phyloP scores from a whole-genome alignment of 2,888 invertebrate species.

The Eupeodes luniger region DNA sequence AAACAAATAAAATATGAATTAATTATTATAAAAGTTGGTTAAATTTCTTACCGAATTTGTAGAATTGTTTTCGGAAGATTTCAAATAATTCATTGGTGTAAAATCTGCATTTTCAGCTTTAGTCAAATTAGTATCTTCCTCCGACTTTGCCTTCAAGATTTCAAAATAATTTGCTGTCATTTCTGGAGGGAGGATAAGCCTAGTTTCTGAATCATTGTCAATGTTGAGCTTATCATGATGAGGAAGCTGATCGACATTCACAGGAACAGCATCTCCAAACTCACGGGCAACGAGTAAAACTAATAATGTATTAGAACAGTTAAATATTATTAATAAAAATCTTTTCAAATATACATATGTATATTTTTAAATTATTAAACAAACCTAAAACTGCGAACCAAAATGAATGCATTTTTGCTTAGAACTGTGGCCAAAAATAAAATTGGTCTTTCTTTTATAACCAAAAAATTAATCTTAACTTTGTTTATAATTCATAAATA shows the following conservation, averaged over 20 bases:
- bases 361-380: background rate
- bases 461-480: background rate
- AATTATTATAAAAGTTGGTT: background rate
- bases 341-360: too few species aligned
- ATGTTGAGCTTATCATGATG: background rate
- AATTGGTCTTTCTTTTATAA: slow-evolving; percentile 61
- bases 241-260: background rate
- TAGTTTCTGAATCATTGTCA: slow-evolving; percentile 26
- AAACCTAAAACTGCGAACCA: slow-evolving; percentile 48
- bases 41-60: slow-evolving; percentile 35
- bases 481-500: background rate
- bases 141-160: slow-evolving; percentile 49
- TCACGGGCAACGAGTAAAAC: slow-evolving; percentile 14
- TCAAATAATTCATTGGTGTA: slow-evolving; percentile 58
- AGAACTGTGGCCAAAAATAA: slow-evolving; percentile 34
- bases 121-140: slow-evolving; percentile 9
- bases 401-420: slow-evolving; percentile 65
- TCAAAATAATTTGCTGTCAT: slow-evolving; percentile 54
- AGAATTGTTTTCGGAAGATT: background rate
- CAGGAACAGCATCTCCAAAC: slow-evolving; percentile 19
- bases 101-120: slow-evolving; percentile 24
- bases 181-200: slow-evolving; percentile 67
- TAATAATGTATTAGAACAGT: background rate
- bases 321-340: background rate
- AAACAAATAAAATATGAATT: background rate